Percentiles rank a stretch among this genome's conserved stretches.
Conservation (phyloP, 1,140 invertebrate species). For the Palaemon carinicauda region DNA sequence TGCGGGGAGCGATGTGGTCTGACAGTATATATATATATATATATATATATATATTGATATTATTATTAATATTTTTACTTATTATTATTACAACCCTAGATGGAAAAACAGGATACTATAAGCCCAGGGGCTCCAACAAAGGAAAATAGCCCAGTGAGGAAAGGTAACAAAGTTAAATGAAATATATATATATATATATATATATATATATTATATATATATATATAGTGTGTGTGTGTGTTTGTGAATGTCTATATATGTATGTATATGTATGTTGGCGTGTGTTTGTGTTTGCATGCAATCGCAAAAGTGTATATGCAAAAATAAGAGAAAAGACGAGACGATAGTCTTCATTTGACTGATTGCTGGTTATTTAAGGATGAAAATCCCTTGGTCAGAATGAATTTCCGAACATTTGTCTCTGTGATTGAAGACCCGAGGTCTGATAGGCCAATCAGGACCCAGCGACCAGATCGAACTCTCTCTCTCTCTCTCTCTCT, state of each 20-base stretch:
- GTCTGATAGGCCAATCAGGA: not conserved
- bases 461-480: not conserved
- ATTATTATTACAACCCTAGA: too few species aligned
- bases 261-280: not conserved
- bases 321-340: too few species aligned
- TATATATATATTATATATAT: conserved; percentile 10
- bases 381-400: not conserved
- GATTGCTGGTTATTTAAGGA: too few species aligned
- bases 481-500: not conserved
- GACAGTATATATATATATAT: not conserved
- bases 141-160: too few species aligned
- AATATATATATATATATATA: not conserved
- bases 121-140: too few species aligned
- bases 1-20: not conserved
- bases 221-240: not conserved
- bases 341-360: too few species aligned
- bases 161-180: too few species aligned
- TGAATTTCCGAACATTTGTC: not conserved
- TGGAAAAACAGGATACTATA: too few species aligned
- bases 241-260: not conserved
- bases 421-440: too few species aligned
- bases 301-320: too few species aligned
- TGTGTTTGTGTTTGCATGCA: not conserved
- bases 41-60: not conserved
- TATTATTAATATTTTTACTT: too few species aligned